phyloP scores from a whole-genome alignment of 2,113 vertebrate species.

The Eretmochelys imbricata region DNA sequence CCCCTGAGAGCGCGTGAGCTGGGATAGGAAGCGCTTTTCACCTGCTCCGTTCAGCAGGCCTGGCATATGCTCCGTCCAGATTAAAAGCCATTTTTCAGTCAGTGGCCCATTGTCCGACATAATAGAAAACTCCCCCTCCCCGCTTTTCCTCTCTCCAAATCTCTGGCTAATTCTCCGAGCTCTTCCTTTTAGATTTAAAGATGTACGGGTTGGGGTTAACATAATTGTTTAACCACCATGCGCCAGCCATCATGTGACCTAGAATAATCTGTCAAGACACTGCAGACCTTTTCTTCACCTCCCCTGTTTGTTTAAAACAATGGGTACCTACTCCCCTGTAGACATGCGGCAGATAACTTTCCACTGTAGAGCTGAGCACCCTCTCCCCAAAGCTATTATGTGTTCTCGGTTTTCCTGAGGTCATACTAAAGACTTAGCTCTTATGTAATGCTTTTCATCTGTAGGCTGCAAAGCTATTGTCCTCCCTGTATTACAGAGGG shows the following conservation, averaged over 20 bases:
- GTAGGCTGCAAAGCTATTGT: neutral
- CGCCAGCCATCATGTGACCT: neutral
- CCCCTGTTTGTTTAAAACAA: neutral
- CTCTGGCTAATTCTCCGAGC: neutral
- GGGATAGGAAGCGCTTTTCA: neutral
- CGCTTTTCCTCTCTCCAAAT: neutral
- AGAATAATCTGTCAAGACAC: neutral
- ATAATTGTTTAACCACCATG: neutral
- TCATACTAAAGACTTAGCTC: neutral
- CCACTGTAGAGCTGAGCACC: neutral
- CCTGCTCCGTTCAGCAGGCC: neutral
- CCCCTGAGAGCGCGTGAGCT: neutral
- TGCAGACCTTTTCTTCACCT: neutral
- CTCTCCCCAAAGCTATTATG: neutral
- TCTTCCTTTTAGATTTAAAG: neutral
- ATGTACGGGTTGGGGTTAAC: neutral
- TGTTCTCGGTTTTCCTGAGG: neutral
- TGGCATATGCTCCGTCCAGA: conserved; percentile 6
- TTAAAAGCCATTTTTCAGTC: neutral
- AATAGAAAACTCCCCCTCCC: neutral
- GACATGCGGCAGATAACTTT: neutral
- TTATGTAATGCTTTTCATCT: neutral
- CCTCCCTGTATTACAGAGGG: neutral
- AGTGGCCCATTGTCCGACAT: neutral
- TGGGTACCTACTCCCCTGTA: neutral